These are phyloP conservation scores for Kradibia gibbosae DNA, from an alignment of 1,140 invertebrate genomes.

Conservation along the genomic window DNA sequence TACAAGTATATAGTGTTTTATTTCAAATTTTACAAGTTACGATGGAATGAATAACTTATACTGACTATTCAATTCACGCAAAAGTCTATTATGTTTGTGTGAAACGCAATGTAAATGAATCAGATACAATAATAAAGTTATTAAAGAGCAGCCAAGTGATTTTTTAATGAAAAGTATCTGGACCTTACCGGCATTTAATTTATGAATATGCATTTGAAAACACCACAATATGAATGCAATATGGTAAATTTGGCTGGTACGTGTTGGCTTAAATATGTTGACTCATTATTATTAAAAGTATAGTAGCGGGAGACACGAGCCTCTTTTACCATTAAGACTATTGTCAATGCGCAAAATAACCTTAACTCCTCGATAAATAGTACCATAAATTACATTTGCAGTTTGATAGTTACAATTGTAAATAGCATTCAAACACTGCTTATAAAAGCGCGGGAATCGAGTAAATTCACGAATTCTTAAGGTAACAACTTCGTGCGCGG, in stretches of 20 bases:
- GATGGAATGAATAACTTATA: not conserved
- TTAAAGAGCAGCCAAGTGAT: not conserved
- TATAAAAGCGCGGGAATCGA: not conserved
- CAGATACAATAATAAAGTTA: conserved; percentile 6
- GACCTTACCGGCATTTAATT: not conserved
- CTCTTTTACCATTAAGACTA: conserved; percentile 3
- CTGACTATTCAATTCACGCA: not conserved
- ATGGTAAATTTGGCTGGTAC: conserved; percentile 5
- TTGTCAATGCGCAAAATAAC: not conserved
- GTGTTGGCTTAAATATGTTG: not conserved
- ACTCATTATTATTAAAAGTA: conserved; percentile 15
- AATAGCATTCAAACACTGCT: not conserved
- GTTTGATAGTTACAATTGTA: not conserved
- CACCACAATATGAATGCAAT: not conserved
- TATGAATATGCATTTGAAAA: conserved; percentile 17
- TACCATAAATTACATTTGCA: not conserved
- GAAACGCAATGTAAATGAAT: conserved; percentile 5
- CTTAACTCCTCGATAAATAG: not conserved
- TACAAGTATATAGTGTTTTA: not conserved
- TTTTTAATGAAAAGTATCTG: not conserved
- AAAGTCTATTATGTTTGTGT: not conserved
- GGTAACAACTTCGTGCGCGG: too few species aligned
- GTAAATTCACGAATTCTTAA: too few species aligned
- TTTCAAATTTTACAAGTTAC: not conserved
- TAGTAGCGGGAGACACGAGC: conserved; percentile 1